phyloP scores from a whole-genome alignment of 2,888 invertebrate species.

The Macrophya annulata region DNA sequence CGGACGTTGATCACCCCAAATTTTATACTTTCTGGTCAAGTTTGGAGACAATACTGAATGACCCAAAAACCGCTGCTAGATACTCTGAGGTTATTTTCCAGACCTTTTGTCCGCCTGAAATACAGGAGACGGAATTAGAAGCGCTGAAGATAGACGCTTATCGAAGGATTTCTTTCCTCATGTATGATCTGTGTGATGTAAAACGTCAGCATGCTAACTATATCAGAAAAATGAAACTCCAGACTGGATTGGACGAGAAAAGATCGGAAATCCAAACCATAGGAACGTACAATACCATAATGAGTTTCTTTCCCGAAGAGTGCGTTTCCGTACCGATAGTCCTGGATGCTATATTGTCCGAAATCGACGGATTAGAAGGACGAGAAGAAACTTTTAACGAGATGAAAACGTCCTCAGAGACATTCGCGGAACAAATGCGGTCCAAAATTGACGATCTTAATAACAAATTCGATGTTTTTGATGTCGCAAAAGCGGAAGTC shows the following conservation, averaged over 20 bases:
- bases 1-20: not conserved
- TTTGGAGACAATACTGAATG: conserved; percentile 58
- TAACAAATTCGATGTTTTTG: conserved; percentile 27
- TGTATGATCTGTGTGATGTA: conserved; percentile 82
- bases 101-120: conserved; percentile 62
- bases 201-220: conserved; percentile 80
- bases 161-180: conserved; percentile 80
- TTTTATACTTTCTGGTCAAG: conserved; percentile 68
- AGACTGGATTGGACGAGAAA: conserved; percentile 61
- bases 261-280: conserved; percentile 34
- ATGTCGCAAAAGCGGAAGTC: not conserved
- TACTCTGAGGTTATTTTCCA: conserved; percentile 65
- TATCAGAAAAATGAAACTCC: conserved; percentile 79
- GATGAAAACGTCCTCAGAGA: not conserved
- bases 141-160: conserved; percentile 77
- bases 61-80: conserved; percentile 71
- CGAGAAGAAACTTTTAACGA: not conserved
- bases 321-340: conserved; percentile 67
- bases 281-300: conserved; percentile 64
- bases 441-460: conserved; percentile 28
- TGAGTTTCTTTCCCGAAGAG: conserved; percentile 67
- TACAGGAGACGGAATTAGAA: conserved; percentile 46
- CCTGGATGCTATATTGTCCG: conserved; percentile 70
- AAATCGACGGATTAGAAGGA: conserved; percentile 62
- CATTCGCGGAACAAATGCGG: not conserved